A percentile compares a stretch with the other conserved stretches of the same genome.
Evolutionary conservation across 2,113 vertebrate species (phyloP).

Genomic region (Rhinopithecus roxellana): DNA sequence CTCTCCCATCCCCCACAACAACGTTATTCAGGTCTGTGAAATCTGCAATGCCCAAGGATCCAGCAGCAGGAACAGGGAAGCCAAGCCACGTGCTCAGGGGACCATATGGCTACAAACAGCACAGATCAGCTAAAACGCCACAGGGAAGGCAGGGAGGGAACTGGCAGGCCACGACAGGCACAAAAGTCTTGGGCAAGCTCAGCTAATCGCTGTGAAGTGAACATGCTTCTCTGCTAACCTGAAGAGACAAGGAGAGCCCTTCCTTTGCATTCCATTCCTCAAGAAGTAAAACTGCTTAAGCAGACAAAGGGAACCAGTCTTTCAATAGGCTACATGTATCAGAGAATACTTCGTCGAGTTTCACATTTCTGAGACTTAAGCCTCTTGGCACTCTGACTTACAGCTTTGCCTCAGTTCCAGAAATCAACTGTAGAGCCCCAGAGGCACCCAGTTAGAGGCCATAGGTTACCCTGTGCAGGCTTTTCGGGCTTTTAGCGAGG

Average conservation of each 20-base stretch:
- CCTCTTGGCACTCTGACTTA: neutral
- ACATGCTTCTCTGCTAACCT: slow-evolving; percentile 71
- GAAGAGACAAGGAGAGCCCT: slow-evolving; percentile 61
- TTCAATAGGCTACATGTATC: neutral
- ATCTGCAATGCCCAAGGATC: slow-evolving; percentile 66
- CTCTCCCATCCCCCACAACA: neutral
- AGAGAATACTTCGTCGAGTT: neutral
- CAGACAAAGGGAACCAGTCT: neutral
- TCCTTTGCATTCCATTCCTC: neutral
- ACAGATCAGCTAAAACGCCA: slow-evolving; percentile 75
- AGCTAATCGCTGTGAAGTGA: slow-evolving; percentile 72
- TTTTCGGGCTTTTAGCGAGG: neutral
- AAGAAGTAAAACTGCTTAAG: neutral
- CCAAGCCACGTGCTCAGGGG: slow-evolving; percentile 65
- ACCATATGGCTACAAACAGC: slow-evolving; percentile 76
- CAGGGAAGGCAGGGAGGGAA: slow-evolving; percentile 69
- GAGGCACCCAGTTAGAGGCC: neutral
- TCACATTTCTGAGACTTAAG: neutral
- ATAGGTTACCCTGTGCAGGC: neutral
- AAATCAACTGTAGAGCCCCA: neutral
- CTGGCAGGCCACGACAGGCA: slow-evolving; percentile 65
- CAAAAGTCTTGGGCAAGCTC: slow-evolving; percentile 65
- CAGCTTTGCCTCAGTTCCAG: neutral
- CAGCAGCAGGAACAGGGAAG: slow-evolving; percentile 67
- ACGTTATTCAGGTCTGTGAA: slow-evolving; percentile 59